Evolutionary conservation across 2,888 invertebrate genomes (phyloP).

Genomic region (Apocheima hispidaria): DNA sequence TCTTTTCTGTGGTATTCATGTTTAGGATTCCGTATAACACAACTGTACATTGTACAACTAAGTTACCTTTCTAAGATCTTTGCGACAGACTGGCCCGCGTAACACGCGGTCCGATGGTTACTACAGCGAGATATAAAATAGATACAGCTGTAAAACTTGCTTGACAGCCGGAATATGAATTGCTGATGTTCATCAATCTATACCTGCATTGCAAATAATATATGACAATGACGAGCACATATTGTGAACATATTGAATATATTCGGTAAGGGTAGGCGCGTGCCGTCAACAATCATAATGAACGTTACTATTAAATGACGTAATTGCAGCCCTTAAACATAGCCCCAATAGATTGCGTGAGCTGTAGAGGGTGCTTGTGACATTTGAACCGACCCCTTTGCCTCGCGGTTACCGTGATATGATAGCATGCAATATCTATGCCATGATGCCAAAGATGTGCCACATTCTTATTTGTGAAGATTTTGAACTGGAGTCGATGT

Average conservation of each 20-base stretch:
- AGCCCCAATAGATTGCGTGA: slow-evolving; percentile 1
- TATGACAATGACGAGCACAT: neutral
- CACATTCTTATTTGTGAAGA: no score
- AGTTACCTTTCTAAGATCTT: no score
- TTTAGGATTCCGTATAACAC: no score
- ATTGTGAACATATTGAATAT: neutral
- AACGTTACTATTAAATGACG: slow-evolving; percentile 52
- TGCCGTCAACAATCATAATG: slow-evolving; percentile 53
- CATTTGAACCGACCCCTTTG: slow-evolving; percentile 36
- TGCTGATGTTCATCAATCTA: no score
- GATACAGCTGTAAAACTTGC: no score
- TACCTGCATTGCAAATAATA: neutral
- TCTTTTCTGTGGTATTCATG: no score
- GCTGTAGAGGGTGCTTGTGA: neutral
- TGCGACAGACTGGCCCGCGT: no score
- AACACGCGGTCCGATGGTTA: no score
- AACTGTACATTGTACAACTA: no score
- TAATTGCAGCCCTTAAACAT: slow-evolving; percentile 41
- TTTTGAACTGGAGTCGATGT: no score
- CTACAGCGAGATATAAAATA: no score
- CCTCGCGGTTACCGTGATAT: slow-evolving; percentile 6
- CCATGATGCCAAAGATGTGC: neutral
- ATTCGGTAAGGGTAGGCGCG: slow-evolving; percentile 29
- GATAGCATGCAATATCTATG: neutral
- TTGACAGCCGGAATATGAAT: no score